Evolutionary conservation across 1,140 invertebrate species (phyloP).

Genomic region (Trichomalopsis sarcophagae): DNA sequence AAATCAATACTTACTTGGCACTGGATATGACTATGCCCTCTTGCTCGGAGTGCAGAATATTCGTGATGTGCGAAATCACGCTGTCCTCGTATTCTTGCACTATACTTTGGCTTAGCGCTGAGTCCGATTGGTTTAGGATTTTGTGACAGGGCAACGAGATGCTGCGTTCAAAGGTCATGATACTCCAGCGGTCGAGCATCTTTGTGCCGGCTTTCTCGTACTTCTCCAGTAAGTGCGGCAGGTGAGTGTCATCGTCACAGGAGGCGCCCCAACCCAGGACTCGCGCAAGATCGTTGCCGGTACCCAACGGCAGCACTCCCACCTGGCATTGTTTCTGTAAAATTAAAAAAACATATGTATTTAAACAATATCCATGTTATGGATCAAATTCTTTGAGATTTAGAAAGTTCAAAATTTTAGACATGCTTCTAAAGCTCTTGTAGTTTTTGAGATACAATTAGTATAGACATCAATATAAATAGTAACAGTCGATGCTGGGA

Average conservation of each 20-base stretch:
- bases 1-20: conserved; percentile 79
- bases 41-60: conserved; percentile 91
- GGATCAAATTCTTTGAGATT: background rate
- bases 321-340: conserved; percentile 91
- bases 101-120: conserved; percentile 70
- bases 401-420: background rate
- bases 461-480: background rate
- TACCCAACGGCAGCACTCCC: conserved; percentile 94
- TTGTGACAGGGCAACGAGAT: conserved; percentile 78
- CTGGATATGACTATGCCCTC: conserved; percentile 84
- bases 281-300: conserved; percentile 95
- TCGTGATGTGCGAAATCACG: conserved; percentile 87
- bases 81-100: conserved; percentile 86
- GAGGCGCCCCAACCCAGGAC: conserved; percentile 97
- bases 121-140: conserved; percentile 76
- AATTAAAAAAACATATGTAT: background rate
- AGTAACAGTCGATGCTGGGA: background rate
- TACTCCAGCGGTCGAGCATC: conserved; percentile 94
- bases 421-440: background rate
- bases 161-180: conserved; percentile 91
- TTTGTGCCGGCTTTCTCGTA: conserved; percentile 96
- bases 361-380: background rate
- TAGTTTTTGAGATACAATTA: too few species aligned
- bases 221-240: conserved; percentile 92
- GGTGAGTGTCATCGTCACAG: conserved; percentile 95